These are phyloP conservation scores for Malacosoma neustria DNA, from an alignment of 2,888 invertebrate species.

Conservation along the genomic window DNA sequence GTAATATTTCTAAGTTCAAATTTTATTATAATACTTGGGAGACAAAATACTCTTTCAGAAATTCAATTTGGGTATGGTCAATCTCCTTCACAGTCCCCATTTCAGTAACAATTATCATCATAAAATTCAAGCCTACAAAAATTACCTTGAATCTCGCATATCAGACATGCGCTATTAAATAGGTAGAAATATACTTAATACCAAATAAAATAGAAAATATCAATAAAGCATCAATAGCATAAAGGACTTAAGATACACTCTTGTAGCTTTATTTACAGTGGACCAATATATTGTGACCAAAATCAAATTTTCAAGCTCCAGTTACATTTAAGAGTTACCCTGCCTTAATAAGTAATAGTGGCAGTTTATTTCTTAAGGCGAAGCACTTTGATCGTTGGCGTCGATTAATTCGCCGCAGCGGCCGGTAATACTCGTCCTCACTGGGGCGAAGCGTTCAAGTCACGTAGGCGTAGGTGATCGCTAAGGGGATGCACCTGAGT, in stretches of 20 bases:
- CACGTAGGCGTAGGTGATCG: constrained; percentile 49
- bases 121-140: background rate
- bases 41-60: background rate
- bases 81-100: background rate
- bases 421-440: constrained; percentile 24
- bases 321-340: constrained; percentile 36
- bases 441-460: constrained; percentile 48
- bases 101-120: background rate
- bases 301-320: constrained; percentile 31
- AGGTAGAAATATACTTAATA: background rate
- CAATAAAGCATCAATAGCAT: background rate
- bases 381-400: constrained; percentile 39
- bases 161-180: background rate
- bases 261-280: background rate
- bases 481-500: constrained; percentile 39
- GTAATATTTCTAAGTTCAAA: background rate
- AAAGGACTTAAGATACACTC: background rate
- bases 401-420: constrained; percentile 9
- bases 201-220: background rate
- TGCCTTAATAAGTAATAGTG: constrained; percentile 30
- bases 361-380: constrained; percentile 42
- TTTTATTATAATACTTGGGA: background rate
- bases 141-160: background rate
- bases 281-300: background rate
- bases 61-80: background rate